Evolutionary conservation across 2,113 vertebrate genomes (phyloP).

Genomic region (Cervus canadensis): DNA sequence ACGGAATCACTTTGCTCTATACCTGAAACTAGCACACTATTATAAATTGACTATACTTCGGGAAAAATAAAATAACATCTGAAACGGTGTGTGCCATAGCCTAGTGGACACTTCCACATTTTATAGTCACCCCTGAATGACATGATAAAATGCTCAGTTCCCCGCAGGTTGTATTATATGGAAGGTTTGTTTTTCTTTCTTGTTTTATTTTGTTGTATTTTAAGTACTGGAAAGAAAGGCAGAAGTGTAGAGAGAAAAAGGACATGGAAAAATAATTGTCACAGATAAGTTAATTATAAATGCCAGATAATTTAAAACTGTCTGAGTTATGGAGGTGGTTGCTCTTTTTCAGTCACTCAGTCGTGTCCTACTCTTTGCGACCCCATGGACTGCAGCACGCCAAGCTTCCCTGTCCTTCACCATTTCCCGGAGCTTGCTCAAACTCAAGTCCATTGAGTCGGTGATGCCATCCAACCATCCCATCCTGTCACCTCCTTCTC

Average conservation of each 20-base stretch:
- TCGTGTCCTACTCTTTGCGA: not conserved
- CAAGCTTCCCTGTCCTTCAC: not conserved
- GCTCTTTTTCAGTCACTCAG: not conserved
- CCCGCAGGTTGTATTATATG: not conserved
- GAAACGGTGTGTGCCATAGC: constrained; percentile 1
- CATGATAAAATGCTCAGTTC: not conserved
- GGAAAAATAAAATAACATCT: not conserved
- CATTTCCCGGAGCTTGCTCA: not conserved
- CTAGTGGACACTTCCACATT: constrained; percentile 42
- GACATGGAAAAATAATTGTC: not conserved
- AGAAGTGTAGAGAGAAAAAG: not conserved
- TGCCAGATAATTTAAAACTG: not conserved
- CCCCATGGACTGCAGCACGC: not conserved
- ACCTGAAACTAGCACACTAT: not conserved
- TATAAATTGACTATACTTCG: not conserved
- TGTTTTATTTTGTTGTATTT: not conserved
- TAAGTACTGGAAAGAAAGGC: not conserved
- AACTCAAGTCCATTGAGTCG: not conserved
- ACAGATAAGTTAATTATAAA: not conserved
- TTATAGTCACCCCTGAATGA: not conserved
- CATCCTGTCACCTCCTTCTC: not conserved
- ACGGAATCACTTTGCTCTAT: not conserved
- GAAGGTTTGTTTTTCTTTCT: not conserved
- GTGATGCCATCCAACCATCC: not conserved
- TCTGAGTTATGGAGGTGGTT: not conserved